A percentile compares a stretch with the other conserved stretches of the same genome.
phyloP scores from a whole-genome alignment of 2,888 invertebrate species.

The Poecilobothrus nobilitatus region DNA sequence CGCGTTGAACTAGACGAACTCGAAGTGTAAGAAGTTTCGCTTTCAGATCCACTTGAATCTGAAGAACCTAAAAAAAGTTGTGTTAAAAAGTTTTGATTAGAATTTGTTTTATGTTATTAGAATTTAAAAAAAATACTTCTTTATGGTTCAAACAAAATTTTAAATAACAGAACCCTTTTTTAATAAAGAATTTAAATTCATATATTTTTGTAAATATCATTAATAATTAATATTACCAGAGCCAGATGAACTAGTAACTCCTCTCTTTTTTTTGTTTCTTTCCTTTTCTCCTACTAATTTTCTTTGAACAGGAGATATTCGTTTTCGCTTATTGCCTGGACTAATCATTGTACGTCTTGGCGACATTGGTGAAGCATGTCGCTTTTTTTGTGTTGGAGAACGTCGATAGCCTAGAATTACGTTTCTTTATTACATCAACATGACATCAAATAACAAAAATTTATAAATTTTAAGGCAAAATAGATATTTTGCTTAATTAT shows the following conservation, averaged over 20 bases:
- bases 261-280: slow-evolving; percentile 29
- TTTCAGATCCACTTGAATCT: slow-evolving; percentile 39
- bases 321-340: slow-evolving; percentile 36
- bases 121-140: background rate
- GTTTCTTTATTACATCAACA: no score
- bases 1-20: slow-evolving; percentile 40
- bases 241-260: slow-evolving; percentile 40
- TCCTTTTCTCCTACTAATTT: slow-evolving; percentile 28
- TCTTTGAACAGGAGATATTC: slow-evolving; percentile 32
- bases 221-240: slow-evolving; percentile 30
- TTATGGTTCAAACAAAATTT: no score
- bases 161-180: no score
- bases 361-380: slow-evolving; percentile 32
- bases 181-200: no score
- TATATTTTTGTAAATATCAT: background rate
- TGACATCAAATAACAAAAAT: no score
- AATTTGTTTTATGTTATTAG: background rate
- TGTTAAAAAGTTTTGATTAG: background rate
- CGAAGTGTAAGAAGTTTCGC: slow-evolving; percentile 41
- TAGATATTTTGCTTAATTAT: no score
- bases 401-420: slow-evolving; percentile 27
- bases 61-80: slow-evolving; percentile 30
- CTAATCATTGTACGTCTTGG: slow-evolving; percentile 35
- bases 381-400: slow-evolving; percentile 28
- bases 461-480: no score